Conservation (phyloP, 2,113 vertebrate genomes). For the Lonchura striata region DNA sequence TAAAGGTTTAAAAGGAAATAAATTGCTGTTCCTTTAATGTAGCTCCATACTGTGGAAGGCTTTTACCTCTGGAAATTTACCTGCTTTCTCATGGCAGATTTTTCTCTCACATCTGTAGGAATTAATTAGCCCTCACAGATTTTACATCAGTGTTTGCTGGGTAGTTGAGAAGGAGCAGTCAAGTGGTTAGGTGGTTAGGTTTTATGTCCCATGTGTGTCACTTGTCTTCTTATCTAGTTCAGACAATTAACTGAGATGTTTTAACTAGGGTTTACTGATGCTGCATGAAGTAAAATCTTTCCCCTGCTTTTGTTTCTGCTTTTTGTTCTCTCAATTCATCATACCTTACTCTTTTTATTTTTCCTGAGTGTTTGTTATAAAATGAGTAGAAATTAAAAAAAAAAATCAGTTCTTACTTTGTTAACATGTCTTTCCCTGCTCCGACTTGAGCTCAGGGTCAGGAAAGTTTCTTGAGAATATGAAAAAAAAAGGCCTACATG, state of each 20-base stretch:
- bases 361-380: not conserved
- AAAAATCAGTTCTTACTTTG: not conserved
- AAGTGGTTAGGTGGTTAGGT: not conserved
- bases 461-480: not conserved
- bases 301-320: not conserved
- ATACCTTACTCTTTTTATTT: not conserved
- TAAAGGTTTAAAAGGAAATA: not conserved
- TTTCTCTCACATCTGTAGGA: not conserved
- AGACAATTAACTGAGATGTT: not conserved
- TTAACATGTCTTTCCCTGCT: not conserved
- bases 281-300: not conserved
- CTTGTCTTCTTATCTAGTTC: not conserved
- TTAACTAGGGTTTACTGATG: not conserved
- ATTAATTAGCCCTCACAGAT: not conserved
- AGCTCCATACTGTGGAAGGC: not conserved
- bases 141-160: not conserved
- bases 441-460: not conserved
- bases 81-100: not conserved
- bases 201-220: not conserved
- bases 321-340: not conserved
- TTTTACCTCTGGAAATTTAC: conserved; percentile 6
- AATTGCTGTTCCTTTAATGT: not conserved
- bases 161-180: not conserved
- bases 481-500: rapidly evolving
- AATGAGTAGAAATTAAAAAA: not conserved